Evolutionary conservation across 1,140 invertebrate genomes (phyloP), one percentile per base, ranked within the genome.

Genomic region (Zaprionus africanus): DNA sequence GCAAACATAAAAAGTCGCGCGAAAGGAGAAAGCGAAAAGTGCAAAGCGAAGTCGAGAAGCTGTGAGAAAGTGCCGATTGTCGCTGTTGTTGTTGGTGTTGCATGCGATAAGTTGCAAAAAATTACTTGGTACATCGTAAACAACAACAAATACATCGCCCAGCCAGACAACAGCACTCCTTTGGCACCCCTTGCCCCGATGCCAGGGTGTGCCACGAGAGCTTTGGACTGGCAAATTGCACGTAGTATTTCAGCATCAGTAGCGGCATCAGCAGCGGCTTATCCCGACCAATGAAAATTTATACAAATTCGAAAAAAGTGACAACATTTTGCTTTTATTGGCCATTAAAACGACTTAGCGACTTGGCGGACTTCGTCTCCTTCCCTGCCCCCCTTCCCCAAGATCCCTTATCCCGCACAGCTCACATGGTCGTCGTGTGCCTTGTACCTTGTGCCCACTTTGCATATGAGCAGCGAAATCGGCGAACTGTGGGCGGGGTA

Each of bases 271-370:
- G 56, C 63, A 74, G 71, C 76, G 90, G 90, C 91, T 92, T 92
- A 92, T 92, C 91, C 91, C 74, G 79, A 79, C 76, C 84, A 92
- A 92, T 92, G 91, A 92, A 91, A 90, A 92, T 92, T 92, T 92
- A 92, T 88, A 91, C 83, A 87, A 87, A 84, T 87, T 90, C 86
- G 79, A 90, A 87, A 86, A 82, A 91, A 88, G 91, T 92, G 90
- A 92, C 91, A 92, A 92, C 91, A 92, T 92, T 92, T 92, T 92
- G 88, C 91, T 92, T 92, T 92, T 92, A 92, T 92, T 92, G 91
- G 91, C 91, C 90, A 92, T 92, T 92, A 92, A 92, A 92, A 80
- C 79, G 91, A 92, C 91, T 92, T 92, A 92, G 86, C 85, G 90
- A 91, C 82, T 91, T 91, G 90, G 77, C 81, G 67, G 72, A 77